Evolutionary conservation across 2,113 vertebrate genomes (phyloP), one percentile per base, ranked within the genome.

Genomic region (Hippoglossus stenolepis): DNA sequence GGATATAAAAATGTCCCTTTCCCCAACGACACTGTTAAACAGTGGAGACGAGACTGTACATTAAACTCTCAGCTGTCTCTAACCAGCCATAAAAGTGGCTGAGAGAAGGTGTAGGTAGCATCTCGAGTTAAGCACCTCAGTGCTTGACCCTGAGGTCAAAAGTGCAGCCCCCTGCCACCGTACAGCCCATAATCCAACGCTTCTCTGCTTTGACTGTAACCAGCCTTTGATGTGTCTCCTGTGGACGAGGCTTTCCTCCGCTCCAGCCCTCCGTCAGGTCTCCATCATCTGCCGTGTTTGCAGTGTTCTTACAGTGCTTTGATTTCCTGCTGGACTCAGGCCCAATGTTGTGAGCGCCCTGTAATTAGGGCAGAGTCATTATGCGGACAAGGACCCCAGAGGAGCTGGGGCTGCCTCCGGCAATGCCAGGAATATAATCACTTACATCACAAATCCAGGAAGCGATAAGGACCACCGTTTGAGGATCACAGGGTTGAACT

Each of bases 381-480:
- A 85, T 3, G 3, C 54, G 81, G 66, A 77, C 78, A 60, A 81
- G 54, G n/a, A 84, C 87, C 90, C 88, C 73, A 78, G 79, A 85
- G 89, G 80, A 85, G 28, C 67, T 0, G 40, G 60, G 21, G 56
- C 70, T 71, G 74, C 70, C 74, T 47, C 45, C 1, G 12, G 65
- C 47, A 63, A 78, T 69, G 78, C 82, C 73, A 71, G 70, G 75
- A 89, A 83, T 78, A 82, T 79, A 81, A 86, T 85, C 76, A 26
- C 28, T 71, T 14, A 56, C 73, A 87, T 85, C 83, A 73, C 82
- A 85, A 88, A 75, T 1, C 20, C 89, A 90, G 89, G 90, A 92
- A 92, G 80, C 3, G 89, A 93, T 92, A 89, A 89, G 66, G 77
- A 84, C 59, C 75, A 31, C 47, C 17, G 57, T 86, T 90, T 90